phyloP scores from a whole-genome alignment of 2,888 invertebrate genomes.

The Cryptocephalus primarius region DNA sequence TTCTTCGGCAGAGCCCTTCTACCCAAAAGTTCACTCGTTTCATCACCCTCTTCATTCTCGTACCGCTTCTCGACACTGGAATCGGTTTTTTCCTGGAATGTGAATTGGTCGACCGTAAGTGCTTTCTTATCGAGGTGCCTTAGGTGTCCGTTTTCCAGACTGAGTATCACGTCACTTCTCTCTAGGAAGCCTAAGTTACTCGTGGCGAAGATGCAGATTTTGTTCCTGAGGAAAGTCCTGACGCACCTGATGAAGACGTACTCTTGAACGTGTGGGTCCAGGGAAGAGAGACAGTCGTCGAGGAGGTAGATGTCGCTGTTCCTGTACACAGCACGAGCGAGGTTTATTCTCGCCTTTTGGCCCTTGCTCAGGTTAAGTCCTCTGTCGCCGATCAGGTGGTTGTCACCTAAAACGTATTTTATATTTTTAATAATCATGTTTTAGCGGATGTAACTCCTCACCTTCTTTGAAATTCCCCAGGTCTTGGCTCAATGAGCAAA shows the following conservation, averaged over 20 bases:
- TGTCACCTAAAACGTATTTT: slow-evolving; percentile 49
- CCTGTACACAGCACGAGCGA: slow-evolving; percentile 63
- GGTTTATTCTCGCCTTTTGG: slow-evolving; percentile 65
- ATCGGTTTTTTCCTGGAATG: slow-evolving; percentile 1
- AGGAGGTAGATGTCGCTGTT: slow-evolving; percentile 65
- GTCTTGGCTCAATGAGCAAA: slow-evolving; percentile 53
- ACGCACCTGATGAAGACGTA: slow-evolving; percentile 54
- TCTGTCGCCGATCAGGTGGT: slow-evolving; percentile 65
- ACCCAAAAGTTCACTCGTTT: slow-evolving; percentile 5
- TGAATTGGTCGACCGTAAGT: background rate
- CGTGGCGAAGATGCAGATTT: slow-evolving; percentile 18
- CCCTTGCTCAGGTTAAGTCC: slow-evolving; percentile 71
- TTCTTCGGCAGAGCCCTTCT: slow-evolving; percentile 1
- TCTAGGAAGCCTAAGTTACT: slow-evolving; percentile 9
- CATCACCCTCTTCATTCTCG: slow-evolving; percentile 7
- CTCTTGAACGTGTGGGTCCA: slow-evolving; percentile 61
- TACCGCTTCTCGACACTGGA: background rate
- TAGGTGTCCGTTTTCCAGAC: background rate
- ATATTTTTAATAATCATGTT: no score
- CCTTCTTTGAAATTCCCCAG: slow-evolving; percentile 7
- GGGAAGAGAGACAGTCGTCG: slow-evolving; percentile 72
- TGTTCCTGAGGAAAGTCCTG: slow-evolving; percentile 16
- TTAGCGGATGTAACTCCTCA: slow-evolving; percentile 1
- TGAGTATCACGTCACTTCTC: background rate
- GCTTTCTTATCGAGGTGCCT: background rate